Evolutionary conservation across 2,888 invertebrate species (phyloP), one percentile per base, ranked within the genome.

Genomic region (Achlya flavicornis): DNA sequence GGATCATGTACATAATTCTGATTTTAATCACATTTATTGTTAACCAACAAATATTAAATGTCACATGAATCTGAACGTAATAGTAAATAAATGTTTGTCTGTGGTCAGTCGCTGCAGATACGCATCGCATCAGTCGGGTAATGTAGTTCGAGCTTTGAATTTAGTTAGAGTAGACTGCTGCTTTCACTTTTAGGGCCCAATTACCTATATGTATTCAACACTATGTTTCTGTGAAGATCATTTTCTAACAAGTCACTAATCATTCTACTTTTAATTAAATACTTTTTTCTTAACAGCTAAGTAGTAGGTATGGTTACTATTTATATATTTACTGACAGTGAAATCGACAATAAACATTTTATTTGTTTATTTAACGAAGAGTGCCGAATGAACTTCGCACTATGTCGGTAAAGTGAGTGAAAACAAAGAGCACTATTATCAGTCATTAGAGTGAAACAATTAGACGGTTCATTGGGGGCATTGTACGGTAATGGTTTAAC

Each of bases 401-500:
- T 61, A 58, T 60, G 63, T 63, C 66, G 66, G 71, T 69, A 71
- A 72, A 74, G 57, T 57, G 38, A 73, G 78, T 81, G 79, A 78
- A 79, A 79, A 84, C 82, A 84, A 83, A 79, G 82, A 77, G 77
- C 71, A 66, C 78, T 75, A 82, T 83, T 81, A 85, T 83, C 79
- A 77, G 78, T 80, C 79, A 82, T 85, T 86, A 83, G 70, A 41
- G 72, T 58, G 69, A 70, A 71, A 79, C 87, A 86, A 85, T 87
- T 84, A 82, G 78, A 41, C 66, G 69, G 74, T 67, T 72, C 76
- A 76, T 80, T 75, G 76, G 83, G 84, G 26, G 75, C 81, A 79
- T 74, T 73, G 79, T 75, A 76, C 80, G 70, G 76, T 74, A 81
- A 67, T 67, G 66, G 66, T 65, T 69, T 66, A 64, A 68, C 68